These are phyloP conservation scores for Apamea sordens DNA, from an alignment of 2,888 invertebrate species.

Conservation along the genomic window DNA sequence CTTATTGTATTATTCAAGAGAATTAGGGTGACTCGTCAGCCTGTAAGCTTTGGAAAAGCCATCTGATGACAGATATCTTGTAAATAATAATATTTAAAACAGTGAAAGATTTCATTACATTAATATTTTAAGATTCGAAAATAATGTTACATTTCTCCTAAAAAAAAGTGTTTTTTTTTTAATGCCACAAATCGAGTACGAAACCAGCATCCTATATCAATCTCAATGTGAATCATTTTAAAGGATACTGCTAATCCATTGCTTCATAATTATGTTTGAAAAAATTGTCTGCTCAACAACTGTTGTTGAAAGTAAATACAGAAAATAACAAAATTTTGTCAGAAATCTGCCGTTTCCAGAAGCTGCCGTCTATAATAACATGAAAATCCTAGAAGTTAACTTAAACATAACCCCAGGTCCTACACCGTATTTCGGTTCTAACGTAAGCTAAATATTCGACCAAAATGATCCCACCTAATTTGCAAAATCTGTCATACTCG, in stretches of 20 bases:
- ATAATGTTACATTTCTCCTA: background rate
- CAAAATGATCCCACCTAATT: conserved; percentile 12
- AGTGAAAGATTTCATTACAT: too few species aligned
- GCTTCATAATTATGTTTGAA: background rate
- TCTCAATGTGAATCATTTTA: background rate
- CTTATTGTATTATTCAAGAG: conserved; percentile 54
- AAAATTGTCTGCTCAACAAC: background rate
- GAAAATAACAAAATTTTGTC: background rate
- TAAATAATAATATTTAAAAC: conserved; percentile 11
- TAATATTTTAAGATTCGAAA: background rate
- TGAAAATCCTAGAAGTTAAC: background rate
- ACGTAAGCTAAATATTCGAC: conserved; percentile 11
- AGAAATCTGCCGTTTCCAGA: background rate
- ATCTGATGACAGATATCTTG: background rate
- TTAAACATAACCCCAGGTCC: background rate
- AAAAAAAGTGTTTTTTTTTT: background rate
- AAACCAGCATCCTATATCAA: background rate
- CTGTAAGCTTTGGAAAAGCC: background rate
- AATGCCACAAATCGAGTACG: background rate
- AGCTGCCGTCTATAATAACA: background rate
- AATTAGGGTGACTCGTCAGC: conserved; percentile 19
- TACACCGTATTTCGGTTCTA: background rate
- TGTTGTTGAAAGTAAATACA: too few species aligned
- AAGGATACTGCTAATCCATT: background rate
- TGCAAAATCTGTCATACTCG: conserved; percentile 16